phyloP scores from a whole-genome alignment of 2,113 vertebrate genomes.

The Psilopsiagon aurifrons region DNA sequence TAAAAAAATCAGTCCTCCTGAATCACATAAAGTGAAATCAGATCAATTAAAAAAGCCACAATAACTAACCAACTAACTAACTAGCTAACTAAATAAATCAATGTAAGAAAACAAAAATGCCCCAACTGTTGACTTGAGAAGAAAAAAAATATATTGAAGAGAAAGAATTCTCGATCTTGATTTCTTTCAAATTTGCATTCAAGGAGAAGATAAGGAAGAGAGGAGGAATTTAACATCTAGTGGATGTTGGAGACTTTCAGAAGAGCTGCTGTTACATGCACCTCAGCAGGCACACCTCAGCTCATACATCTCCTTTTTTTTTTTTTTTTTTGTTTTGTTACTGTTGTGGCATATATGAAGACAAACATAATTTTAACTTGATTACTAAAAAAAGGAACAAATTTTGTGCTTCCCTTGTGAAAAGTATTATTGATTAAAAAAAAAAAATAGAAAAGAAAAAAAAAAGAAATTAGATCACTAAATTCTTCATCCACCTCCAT shows the following conservation, averaged over 20 bases:
- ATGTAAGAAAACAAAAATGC: neutral
- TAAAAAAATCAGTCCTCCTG: neutral
- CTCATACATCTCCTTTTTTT: neutral
- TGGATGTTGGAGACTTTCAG: neutral
- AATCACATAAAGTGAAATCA: neutral
- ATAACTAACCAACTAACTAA: neutral
- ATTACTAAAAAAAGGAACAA: conserved; percentile 41
- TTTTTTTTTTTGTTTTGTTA: neutral
- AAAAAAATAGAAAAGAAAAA: neutral
- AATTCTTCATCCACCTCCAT: neutral
- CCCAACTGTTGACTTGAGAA: neutral
- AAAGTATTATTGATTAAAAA: neutral
- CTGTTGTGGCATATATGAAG: neutral
- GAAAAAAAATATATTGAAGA: neutral
- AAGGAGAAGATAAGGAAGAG: neutral
- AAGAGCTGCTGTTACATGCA: neutral
- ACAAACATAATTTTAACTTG: conserved; percentile 47
- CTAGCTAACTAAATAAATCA: neutral
- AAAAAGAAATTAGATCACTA: neutral
- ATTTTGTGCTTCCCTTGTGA: conserved; percentile 43
- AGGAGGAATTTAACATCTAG: neutral
- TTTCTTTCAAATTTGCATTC: neutral
- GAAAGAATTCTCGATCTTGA: neutral
- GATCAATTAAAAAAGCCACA: neutral
- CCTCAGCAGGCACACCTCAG: neutral